Evolutionary conservation across 2,797 vertebrate genomes (phyloP), one percentile per base, ranked within the genome.

Genomic region (Molossus molossus): DNA sequence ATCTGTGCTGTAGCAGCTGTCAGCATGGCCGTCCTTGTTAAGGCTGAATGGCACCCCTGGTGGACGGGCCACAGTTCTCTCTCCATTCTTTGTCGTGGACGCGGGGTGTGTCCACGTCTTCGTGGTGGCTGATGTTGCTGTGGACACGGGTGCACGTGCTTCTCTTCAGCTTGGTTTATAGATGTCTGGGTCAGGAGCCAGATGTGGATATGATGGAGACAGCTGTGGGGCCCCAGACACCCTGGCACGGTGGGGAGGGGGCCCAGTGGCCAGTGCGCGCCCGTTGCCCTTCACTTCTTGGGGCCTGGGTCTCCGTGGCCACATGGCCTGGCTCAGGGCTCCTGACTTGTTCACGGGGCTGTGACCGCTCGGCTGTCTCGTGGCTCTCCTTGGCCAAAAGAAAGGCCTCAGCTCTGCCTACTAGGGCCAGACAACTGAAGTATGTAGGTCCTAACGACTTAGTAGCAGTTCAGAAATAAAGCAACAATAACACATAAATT

Each of bases 151-250:
- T 11, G 17, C 60, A 11, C 7, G 3, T 0, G 50, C 11, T 2
- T 53, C 50, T 53, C 50, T 53, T 4, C 40, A 53, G 50, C 12
- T 53, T 53, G 9, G 12, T 9, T 9, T 53, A 53, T 53, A 53
- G 50, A 53, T 53, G n/a, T 29, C 65, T 21, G 14, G 57, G 9
- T 5, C 15, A 2, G 6, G 76, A 55, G 20, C 65, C 15, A 2
- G 45, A 8, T 0, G 23, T 40, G 48, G n/a, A 2, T 3, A 0
- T 1, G 87, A 1, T 0, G 53, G n/a, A 14, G 45, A 9, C 3
- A 17, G 5, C 37, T 1, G 57, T 17, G 21, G 10, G 11, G 69
- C 1, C 23, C 45, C 48, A 2, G 27, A 15, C 14, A 45, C 27
- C 29, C 57, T 29, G 64, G 57, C 1, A 8, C 20, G 29, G 45